Evolutionary conservation across 1,140 invertebrate species (phyloP).

Genomic region (Aphaenogaster floridana): DNA sequence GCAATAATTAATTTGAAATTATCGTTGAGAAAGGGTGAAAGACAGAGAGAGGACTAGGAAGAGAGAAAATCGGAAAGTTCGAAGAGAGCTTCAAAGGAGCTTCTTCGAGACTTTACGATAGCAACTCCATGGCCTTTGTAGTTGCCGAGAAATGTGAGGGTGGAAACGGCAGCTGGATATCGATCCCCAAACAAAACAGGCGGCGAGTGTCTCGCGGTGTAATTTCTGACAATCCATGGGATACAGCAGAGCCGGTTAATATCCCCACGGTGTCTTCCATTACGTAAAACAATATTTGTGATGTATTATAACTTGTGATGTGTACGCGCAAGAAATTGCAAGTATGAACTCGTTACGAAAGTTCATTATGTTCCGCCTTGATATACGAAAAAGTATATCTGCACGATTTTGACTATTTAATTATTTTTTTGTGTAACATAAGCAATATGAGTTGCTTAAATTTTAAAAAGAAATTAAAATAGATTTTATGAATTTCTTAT

Average conservation of each 20-base stretch:
- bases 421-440: neutral
- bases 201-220: constrained; percentile 39
- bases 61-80: constrained; percentile 31
- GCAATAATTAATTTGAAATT: constrained; percentile 44
- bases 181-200: constrained; percentile 57
- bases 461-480: neutral
- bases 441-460: no score
- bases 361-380: constrained; percentile 1
- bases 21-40: neutral
- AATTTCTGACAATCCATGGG: constrained; percentile 53
- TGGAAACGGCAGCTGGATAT: constrained; percentile 49
- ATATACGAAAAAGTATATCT: constrained; percentile 20
- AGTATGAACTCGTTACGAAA: constrained; percentile 50
- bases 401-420: neutral
- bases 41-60: no score
- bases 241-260: constrained; percentile 31
- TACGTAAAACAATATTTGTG: constrained; percentile 60
- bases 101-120: constrained; percentile 46
- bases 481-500: neutral
- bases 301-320: constrained; percentile 51
- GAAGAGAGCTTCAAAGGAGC: constrained; percentile 41
- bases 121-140: constrained; percentile 42
- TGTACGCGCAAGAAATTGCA: constrained; percentile 36
- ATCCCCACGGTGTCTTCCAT: constrained; percentile 40
- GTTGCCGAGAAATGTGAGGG: constrained; percentile 35